Evolutionary conservation across 2,113 vertebrate species (phyloP).

Genomic region (Grammomys surdaster): DNA sequence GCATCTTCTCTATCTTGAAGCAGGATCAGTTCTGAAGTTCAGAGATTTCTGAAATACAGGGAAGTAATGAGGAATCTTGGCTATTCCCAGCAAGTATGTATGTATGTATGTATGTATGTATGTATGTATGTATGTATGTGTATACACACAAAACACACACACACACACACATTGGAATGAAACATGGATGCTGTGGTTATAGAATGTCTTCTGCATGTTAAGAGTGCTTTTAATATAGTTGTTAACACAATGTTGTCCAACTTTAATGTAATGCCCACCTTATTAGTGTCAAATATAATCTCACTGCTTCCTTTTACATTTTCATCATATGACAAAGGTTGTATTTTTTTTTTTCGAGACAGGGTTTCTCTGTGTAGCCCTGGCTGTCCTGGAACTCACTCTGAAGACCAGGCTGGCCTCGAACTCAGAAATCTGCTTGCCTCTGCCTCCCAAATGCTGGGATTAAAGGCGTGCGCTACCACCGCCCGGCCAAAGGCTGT

Average conservation of each 20-base stretch:
- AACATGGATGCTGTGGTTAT: background rate
- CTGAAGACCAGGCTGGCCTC: no score
- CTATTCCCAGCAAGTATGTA: no score
- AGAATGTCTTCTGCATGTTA: background rate
- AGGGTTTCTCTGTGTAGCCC: no score
- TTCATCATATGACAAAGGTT: background rate
- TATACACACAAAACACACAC: no score
- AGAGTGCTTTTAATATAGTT: background rate
- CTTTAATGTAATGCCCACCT: background rate
- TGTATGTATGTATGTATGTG: no score
- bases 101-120: no score
- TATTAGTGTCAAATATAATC: background rate
- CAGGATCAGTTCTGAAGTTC: background rate
- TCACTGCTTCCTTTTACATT: background rate
- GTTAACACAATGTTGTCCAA: background rate
- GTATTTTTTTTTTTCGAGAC: background rate
- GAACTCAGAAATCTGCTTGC: no score
- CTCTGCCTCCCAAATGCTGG: no score
- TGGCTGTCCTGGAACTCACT: no score
- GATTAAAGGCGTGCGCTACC: no score
- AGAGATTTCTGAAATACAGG: background rate
- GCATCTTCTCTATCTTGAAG: background rate
- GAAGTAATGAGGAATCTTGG: no score
- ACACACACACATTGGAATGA: background rate
- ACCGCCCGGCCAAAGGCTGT: no score